Percentiles rank a stretch among this genome's conserved stretches.
phyloP scores from a whole-genome alignment of 2,888 invertebrate species.

The Miltochrista miniata region DNA sequence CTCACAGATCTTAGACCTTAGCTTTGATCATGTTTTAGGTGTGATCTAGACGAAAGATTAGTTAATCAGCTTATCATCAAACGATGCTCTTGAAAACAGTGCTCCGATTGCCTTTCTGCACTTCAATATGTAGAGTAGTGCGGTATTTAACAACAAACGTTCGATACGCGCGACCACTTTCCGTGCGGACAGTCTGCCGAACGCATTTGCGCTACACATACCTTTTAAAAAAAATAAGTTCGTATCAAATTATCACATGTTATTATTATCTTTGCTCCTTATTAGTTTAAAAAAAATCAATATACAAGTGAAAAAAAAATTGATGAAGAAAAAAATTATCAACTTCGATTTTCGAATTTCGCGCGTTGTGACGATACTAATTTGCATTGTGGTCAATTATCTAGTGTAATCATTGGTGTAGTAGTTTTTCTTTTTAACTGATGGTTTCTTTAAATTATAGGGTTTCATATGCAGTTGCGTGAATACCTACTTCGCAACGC shows the following conservation, averaged over 20 bases:
- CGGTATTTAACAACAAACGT: conserved; percentile 77
- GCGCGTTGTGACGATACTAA: conserved; percentile 38
- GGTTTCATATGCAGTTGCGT: conserved; percentile 68
- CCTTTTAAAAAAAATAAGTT: conserved; percentile 48
- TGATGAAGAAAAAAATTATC: conserved; percentile 8
- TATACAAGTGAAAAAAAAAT: neutral
- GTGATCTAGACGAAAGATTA: neutral
- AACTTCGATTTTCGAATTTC: conserved; percentile 41
- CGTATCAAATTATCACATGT: conserved; percentile 23
- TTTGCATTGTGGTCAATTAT: conserved; percentile 53
- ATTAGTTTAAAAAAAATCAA: neutral
- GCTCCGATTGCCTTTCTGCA: conserved; percentile 60
- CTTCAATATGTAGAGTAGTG: conserved; percentile 75
- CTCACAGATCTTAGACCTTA: too few species aligned
- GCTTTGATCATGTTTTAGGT: too few species aligned
- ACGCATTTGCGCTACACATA: conserved; percentile 60
- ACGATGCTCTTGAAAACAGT: conserved; percentile 24
- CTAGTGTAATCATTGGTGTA: conserved; percentile 60
- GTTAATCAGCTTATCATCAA: conserved; percentile 11
- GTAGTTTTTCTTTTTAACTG: conserved; percentile 65
- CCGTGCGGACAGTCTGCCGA: conserved; percentile 63
- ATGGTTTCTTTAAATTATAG: conserved; percentile 75
- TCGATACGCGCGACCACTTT: conserved; percentile 75
- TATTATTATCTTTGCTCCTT: neutral
- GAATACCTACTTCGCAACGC: conserved; percentile 47